Evolutionary conservation across 2,113 vertebrate genomes (phyloP).

Genomic region (Corvus moneduloides): DNA sequence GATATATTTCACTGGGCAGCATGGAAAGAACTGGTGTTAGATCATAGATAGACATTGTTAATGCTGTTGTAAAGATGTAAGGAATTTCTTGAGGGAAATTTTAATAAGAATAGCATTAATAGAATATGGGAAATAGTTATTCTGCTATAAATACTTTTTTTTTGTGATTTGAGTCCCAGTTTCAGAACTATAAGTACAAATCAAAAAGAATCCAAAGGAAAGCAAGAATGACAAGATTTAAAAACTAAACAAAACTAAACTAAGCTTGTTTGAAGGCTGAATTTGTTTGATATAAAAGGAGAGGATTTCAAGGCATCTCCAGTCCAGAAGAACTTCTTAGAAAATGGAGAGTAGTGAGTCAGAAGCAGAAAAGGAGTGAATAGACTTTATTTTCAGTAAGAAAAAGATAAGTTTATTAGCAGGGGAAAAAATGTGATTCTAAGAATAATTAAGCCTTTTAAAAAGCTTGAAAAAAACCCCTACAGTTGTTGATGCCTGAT

Average conservation of each 20-base stretch:
- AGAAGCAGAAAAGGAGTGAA: neutral
- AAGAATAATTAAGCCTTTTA: neutral
- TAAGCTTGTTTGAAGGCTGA: neutral
- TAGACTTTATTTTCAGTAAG: neutral
- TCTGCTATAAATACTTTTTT: neutral
- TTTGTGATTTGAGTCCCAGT: neutral
- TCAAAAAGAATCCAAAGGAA: neutral
- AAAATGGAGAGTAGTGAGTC: neutral
- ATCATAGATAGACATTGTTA: neutral
- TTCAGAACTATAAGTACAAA: neutral
- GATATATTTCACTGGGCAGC: neutral
- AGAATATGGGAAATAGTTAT: neutral
- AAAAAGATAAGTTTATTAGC: neutral
- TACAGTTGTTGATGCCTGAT: neutral
- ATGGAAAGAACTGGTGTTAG: neutral
- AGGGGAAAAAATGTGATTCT: neutral
- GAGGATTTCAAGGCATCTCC: neutral
- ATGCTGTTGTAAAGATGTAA: neutral
- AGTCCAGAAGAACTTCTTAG: neutral
- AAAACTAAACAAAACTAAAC: neutral
- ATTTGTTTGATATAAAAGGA: neutral
- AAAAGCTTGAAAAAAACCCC: neutral
- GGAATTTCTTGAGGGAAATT: neutral
- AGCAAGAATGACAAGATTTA: neutral
- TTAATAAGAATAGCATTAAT: neutral